phyloP scores from a whole-genome alignment of 2,888 invertebrate species.

The Macaria notata region DNA sequence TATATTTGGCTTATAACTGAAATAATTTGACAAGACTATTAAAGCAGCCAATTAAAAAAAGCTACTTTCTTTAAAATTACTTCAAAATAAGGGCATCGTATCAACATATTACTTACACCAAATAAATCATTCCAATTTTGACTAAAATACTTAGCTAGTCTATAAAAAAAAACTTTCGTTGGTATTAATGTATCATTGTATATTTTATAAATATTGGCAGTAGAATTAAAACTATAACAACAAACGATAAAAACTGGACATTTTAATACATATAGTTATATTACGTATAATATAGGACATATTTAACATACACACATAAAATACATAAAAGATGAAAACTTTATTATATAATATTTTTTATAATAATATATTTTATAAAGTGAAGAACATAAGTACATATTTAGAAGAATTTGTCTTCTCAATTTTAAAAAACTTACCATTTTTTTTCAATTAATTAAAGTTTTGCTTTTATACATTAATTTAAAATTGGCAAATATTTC shows the following conservation, averaged over 20 bases:
- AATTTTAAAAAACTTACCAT: neutral
- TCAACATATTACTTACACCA: too few species aligned
- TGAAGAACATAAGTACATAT: neutral
- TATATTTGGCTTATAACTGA: too few species aligned
- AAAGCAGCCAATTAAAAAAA: too few species aligned
- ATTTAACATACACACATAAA: slow-evolving; percentile 5
- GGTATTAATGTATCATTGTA: too few species aligned
- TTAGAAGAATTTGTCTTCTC: too few species aligned
- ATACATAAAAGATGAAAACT: neutral
- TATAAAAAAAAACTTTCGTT: too few species aligned
- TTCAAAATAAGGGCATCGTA: too few species aligned
- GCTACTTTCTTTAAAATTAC: too few species aligned
- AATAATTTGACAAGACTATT: too few species aligned
- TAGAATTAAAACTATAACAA: neutral
- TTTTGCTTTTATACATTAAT: neutral
- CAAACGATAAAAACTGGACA: neutral
- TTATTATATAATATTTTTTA: neutral
- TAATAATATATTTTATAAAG: neutral
- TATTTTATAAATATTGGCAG: neutral
- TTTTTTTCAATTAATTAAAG: neutral
- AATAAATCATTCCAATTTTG: too few species aligned
- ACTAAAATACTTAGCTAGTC: too few species aligned
- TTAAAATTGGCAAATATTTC: neutral
- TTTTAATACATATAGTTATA: neutral
- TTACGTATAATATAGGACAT: neutral